Percentiles rank a stretch among this genome's conserved stretches.
Conservation (phyloP, 2,797 vertebrate genomes). For the Anisognathus igniventris region DNA sequence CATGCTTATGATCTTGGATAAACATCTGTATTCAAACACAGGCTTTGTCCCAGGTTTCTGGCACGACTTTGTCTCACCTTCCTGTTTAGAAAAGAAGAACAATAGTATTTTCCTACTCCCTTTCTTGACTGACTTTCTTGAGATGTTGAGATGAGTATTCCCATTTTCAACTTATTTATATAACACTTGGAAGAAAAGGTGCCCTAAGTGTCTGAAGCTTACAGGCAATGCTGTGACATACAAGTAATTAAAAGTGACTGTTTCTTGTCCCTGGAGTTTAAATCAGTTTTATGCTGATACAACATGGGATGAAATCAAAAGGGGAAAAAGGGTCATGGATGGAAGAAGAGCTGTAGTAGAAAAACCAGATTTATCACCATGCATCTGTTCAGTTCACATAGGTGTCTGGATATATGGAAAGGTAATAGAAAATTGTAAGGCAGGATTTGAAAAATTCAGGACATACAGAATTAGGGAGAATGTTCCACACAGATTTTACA, state of each 20-base stretch:
- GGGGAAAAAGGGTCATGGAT: background rate
- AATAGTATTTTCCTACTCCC: background rate
- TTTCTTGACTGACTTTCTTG: background rate
- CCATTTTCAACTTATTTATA: background rate
- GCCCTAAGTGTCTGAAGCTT: background rate
- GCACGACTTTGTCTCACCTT: background rate
- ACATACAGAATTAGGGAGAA: background rate
- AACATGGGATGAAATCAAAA: background rate
- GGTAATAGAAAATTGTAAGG: background rate
- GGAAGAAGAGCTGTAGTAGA: background rate
- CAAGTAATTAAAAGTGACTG: background rate
- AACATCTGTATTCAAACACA: background rate
- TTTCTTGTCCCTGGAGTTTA: background rate
- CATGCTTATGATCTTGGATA: background rate
- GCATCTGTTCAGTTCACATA: background rate
- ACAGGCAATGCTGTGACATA: background rate
- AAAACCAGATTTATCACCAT: background rate
- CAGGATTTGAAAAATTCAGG: background rate
- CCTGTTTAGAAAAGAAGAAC: background rate
- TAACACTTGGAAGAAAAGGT: background rate
- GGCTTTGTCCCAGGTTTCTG: background rate
- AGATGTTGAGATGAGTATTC: background rate
- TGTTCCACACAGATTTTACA: background rate
- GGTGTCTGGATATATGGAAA: background rate
- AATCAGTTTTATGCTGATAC: background rate